Evolutionary conservation across 2,113 vertebrate species (phyloP).

Genomic region (Martes martes): DNA sequence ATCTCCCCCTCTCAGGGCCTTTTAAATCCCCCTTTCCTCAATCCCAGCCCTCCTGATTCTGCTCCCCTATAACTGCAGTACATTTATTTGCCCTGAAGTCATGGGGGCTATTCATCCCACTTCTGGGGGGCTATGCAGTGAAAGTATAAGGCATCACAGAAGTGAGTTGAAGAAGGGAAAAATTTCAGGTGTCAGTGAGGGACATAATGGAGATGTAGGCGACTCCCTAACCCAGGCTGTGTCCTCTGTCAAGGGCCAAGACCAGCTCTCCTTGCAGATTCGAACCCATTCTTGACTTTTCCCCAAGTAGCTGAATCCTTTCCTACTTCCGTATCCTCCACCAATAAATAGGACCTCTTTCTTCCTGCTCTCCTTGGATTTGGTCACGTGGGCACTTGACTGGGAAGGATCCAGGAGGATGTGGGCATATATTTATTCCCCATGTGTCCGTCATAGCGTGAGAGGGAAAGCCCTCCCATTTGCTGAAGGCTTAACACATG

Average conservation of each 20-base stretch:
- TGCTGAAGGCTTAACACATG: not conserved
- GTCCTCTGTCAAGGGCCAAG: not conserved
- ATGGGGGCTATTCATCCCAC: not conserved
- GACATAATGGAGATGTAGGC: too few species aligned
- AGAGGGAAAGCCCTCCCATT: not conserved
- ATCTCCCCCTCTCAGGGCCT: not conserved
- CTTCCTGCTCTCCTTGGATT: not conserved
- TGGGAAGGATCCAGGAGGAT: not conserved
- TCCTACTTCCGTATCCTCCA: not conserved
- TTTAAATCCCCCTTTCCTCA: not conserved
- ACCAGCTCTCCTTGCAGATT: not conserved
- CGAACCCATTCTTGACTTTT: not conserved
- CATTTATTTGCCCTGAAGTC: not conserved
- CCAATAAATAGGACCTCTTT: not conserved
- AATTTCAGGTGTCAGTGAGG: not conserved
- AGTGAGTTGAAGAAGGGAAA: not conserved
- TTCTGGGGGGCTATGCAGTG: not conserved
- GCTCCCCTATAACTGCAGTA: not conserved
- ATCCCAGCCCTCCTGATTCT: not conserved
- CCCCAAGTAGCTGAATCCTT: not conserved
- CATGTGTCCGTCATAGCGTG: not conserved
- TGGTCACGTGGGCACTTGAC: not conserved
- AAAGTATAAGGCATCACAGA: not conserved
- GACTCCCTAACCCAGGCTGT: fast-evolving
- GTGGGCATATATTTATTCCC: not conserved